A percentile compares a stretch with the other conserved stretches of the same genome.
phyloP scores from a whole-genome alignment of 2,113 vertebrate species.

The Phalacrocorax pelagicus region DNA sequence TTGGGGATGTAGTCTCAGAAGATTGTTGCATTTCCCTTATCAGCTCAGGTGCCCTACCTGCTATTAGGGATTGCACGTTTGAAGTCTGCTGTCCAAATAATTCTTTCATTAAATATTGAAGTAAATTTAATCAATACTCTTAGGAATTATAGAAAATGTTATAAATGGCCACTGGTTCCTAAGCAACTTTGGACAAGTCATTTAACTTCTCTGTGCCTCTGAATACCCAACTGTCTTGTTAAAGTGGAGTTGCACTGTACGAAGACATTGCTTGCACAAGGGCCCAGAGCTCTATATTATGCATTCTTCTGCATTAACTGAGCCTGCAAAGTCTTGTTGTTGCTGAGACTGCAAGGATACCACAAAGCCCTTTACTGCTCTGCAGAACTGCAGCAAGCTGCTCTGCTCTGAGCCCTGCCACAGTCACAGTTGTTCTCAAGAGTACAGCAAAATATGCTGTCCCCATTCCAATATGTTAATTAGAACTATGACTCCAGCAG shows the following conservation, averaged over 20 bases:
- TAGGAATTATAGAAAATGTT: not conserved
- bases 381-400: not conserved
- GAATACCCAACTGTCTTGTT: not conserved
- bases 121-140: not conserved
- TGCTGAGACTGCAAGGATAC: not conserved
- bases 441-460: not conserved
- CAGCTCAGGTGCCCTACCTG: not conserved
- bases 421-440: not conserved
- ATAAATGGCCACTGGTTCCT: not conserved
- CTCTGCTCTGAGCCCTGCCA: not conserved
- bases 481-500: not conserved
- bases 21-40: not conserved
- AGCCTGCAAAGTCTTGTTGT: not conserved
- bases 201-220: not conserved
- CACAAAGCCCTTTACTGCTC: not conserved
- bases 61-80: not conserved
- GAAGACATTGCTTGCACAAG: not conserved
- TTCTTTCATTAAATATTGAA: not conserved
- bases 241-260: not conserved
- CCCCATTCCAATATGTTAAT: not conserved
- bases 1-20: fast-evolving
- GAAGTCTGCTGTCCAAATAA: not conserved
- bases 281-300: not conserved
- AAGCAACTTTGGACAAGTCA: not conserved
- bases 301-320: not conserved